Evolutionary conservation across 92 coral and sea anemone genomes (phyloP).

Genomic region (Phenganax subtilis): DNA sequence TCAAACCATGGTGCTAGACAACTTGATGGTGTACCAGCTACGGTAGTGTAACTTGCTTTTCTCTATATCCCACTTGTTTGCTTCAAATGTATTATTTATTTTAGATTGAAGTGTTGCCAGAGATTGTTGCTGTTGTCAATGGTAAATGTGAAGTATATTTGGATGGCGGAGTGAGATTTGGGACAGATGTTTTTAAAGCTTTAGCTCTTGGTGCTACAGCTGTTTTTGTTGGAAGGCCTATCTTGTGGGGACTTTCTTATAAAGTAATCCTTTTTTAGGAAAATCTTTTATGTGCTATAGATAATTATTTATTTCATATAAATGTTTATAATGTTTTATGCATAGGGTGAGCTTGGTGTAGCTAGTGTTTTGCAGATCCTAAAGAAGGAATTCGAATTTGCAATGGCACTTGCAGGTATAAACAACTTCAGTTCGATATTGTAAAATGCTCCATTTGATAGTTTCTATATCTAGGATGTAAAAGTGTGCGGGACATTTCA

Average conservation of each 20-base stretch:
- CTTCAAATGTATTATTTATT: not conserved
- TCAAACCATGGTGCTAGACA: conserved; percentile 26
- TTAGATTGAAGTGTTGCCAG: conserved; percentile 49
- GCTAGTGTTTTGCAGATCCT: conserved; percentile 19
- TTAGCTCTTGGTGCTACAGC: conserved; percentile 48
- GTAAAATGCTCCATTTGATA: not conserved
- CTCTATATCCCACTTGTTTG: not conserved
- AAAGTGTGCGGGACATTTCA: not conserved
- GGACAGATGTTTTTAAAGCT: conserved; percentile 50
- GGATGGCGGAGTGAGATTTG: conserved; percentile 50
- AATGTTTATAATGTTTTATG: not conserved
- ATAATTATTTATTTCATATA: not conserved
- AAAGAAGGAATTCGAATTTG: conserved; percentile 25
- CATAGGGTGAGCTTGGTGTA: conserved; percentile 20
- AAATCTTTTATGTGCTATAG: not conserved
- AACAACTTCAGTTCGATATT: not conserved
- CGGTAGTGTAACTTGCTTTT: not conserved
- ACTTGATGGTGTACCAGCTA: conserved; percentile 32
- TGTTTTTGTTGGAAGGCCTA: conserved; percentile 45
- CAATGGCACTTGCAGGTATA: conserved; percentile 29
- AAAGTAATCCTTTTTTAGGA: conserved; percentile 10
- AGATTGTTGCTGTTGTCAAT: conserved; percentile 43
- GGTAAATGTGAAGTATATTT: conserved; percentile 48
- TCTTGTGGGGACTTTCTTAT: conserved; percentile 41
- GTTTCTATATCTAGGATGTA: not conserved